Base-by-base conservation (phyloP, 2,113 vertebrate genomes). In the Micromys minutus region DNA sequence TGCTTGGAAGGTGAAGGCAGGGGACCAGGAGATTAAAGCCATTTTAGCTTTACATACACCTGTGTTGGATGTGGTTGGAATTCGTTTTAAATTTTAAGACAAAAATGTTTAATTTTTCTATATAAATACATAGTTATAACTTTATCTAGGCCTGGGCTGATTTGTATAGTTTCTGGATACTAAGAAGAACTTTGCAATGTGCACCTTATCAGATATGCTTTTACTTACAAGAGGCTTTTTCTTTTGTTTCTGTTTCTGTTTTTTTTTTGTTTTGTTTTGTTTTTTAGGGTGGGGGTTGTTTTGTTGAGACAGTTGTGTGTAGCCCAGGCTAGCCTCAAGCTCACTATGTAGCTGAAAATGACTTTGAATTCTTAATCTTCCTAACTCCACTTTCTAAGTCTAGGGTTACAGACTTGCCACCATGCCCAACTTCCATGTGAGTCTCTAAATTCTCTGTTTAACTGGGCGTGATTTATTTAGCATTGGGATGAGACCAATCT, bases 1-100 rank as follows among this genome's bases (percentile, higher is more conserved):
- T 50, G 55, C 67, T 39, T 72, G n/a, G 9, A 22, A 71, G 24
- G 47, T 22, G 21, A n/a, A n/a, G 7, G 65, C 26, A 65, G 47
- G 55, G 11, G 34, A 71, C 45, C 65, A 72, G 65, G 47, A 29
- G 36, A 52, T 72, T 22, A 55, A 39, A 69, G 85, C 34, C 22
- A 29, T 55, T 47, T n/a, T 57, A 36, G 31, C 42, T 89, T 96
- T 77, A 88, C 79, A 39, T 94, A 57, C 92, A 72, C 50, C n/a
- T 90, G 42, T 2, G 0, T 83, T 89, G 47, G 71, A 75, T 96
- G 81, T 89, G 61, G 29, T 77, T 93, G 24, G 52, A 93, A 47
- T 83, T 87, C 45, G 13, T 85, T 87, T 88, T 89, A 90, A 95
- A 93, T 94, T 87, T 93, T 95, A 90, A 95, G 74, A 67, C 86